phyloP scores from a whole-genome alignment of 1,140 invertebrate genomes.

The Neodiprion fabricii region DNA sequence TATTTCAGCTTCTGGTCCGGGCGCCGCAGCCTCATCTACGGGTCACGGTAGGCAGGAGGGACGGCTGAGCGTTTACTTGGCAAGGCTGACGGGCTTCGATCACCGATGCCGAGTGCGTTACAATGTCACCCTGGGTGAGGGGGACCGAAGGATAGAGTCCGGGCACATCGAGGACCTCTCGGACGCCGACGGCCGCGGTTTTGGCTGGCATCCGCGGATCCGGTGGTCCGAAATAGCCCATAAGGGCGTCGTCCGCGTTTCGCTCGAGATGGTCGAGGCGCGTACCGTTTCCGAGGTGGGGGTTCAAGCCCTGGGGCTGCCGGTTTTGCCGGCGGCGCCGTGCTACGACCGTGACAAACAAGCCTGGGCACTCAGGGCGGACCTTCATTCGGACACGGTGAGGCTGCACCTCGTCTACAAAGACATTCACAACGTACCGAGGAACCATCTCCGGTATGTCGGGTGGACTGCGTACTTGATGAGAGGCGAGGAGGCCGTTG shows the following conservation, averaged over 20 bases:
- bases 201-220: conserved; percentile 75
- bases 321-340: conserved; percentile 65
- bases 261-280: conserved; percentile 79
- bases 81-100: conserved; percentile 82
- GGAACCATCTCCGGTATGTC: conserved; percentile 80
- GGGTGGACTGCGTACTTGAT: conserved; percentile 81
- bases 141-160: conserved; percentile 75
- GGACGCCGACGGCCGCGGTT: conserved; percentile 76
- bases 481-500: conserved; percentile 68
- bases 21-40: neutral
- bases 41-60: conserved; percentile 55
- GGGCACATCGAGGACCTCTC: conserved; percentile 80
- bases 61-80: conserved; percentile 69
- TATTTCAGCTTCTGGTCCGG: no score
- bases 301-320: conserved; percentile 56
- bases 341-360: conserved; percentile 87
- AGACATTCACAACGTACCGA: conserved; percentile 84
- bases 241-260: conserved; percentile 69
- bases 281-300: conserved; percentile 77
- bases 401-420: conserved; percentile 83
- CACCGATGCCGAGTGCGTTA: conserved; percentile 81
- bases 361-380: conserved; percentile 82
- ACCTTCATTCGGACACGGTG: conserved; percentile 81
- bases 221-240: conserved; percentile 67
- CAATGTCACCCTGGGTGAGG: conserved; percentile 75